Evolutionary conservation across 30 jellyfish, hydroid and myxozoan genomes (phyloP), one percentile per base, ranked within the genome.

Genomic region (Aurelia aurita complex sp. Pacific): DNA sequence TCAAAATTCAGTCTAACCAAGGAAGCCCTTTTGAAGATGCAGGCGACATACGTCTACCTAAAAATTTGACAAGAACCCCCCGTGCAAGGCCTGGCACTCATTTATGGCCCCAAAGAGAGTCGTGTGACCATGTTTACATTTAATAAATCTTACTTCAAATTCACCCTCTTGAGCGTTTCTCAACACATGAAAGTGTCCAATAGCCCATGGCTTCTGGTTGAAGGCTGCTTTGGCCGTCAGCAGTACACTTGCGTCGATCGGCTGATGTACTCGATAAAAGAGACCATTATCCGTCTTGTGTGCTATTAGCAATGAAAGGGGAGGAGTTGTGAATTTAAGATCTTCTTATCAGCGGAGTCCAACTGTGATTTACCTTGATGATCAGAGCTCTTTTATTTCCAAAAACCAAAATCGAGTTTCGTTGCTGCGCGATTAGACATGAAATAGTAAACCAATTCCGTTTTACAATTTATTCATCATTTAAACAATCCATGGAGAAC

Each of bases 291-390:
- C 89, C 89, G 32, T 46, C 89, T 64, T 79, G 80, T 64, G 80
- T 46, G 89, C 80, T 79, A 79, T 79, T 65, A 79, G 80, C 51
- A 79, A 36, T 64, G 89, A 63, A 77, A 64, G 67, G 81, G 89
- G 89, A 79, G 89, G 89, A 79, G 89, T 79, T 50, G 89, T 43
- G 46, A 42, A 51, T 38, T 59, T 53, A 55, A 75, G 74, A 67
- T 16, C 64, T 52, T 55, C 89, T 79, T 65, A 79, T 79, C 89
- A 79, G 89, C 59, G 50, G 80, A 51, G 54, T 64, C 89, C 80
- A 64, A 79, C 89, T 79, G 89, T 52, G 89, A 79, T 79, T 79
- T 63, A 65, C 70, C 80, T 63, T 15, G 60, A 70, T 35, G 73
- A 79, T 63, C 81, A 75, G 46, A 79, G 78, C n/a, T 35, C 53